Evolutionary conservation across 2,888 invertebrate genomes (phyloP).

Genomic region (Coenonympha glycerion): DNA sequence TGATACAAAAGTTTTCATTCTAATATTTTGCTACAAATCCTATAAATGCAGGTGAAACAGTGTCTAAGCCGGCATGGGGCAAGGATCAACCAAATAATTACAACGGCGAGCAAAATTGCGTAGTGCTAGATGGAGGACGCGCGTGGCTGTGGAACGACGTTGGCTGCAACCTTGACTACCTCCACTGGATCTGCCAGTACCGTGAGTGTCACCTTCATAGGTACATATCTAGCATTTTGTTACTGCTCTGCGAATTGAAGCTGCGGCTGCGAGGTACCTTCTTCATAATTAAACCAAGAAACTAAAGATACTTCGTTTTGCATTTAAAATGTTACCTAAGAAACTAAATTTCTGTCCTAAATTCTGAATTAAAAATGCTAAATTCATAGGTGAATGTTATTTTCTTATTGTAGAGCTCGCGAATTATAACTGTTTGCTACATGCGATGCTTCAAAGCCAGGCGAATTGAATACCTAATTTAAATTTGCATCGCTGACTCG

Average conservation of each 20-base stretch:
- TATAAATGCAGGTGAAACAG: constrained; percentile 80
- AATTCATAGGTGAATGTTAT: not conserved
- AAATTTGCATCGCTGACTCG: constrained; percentile 14
- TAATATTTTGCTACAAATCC: no score
- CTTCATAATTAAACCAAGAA: no score
- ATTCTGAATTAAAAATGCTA: no score
- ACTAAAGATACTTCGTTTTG: no score
- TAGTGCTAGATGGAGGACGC: constrained; percentile 92
- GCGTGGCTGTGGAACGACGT: constrained; percentile 97
- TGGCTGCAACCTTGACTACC: constrained; percentile 93
- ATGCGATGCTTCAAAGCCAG: constrained; percentile 1
- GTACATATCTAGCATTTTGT: constrained; percentile 65
- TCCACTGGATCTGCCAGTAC: constrained; percentile 95
- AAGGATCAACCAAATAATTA: constrained; percentile 97
- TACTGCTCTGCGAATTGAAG: constrained; percentile 40
- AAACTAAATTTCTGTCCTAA: no score
- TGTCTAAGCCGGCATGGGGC: constrained; percentile 90
- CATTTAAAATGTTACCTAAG: no score
- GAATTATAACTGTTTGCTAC: not conserved
- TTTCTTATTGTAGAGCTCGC: not conserved
- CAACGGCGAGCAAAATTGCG: constrained; percentile 96
- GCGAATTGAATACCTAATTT: constrained; percentile 11
- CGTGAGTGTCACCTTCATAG: constrained; percentile 80
- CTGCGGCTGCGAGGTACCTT: not conserved
- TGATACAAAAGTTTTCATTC: no score